Conservation (phyloP, 2,113 vertebrate species). For the Nothocercus julius region DNA sequence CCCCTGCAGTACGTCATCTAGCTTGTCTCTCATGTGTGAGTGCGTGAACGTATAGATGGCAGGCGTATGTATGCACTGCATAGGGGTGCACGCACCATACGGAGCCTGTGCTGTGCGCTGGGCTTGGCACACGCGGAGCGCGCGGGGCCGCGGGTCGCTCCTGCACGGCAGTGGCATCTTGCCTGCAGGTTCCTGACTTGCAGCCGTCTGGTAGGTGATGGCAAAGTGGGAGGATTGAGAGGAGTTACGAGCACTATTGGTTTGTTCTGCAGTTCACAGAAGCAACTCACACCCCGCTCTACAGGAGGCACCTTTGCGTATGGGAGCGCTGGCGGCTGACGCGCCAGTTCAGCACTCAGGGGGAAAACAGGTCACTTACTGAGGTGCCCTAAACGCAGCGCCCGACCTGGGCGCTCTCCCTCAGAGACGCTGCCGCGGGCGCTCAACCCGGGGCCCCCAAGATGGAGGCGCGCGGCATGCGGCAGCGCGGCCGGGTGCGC, state of each 20-base stretch:
- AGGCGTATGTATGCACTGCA: accelerated
- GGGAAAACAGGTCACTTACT: not conserved
- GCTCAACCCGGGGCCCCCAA: not conserved
- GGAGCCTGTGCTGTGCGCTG: not conserved
- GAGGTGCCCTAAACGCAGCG: not conserved
- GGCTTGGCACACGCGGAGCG: not conserved
- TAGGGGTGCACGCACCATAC: accelerated
- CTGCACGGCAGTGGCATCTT: not conserved
- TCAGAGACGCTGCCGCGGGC: not conserved
- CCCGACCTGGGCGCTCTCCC: not conserved
- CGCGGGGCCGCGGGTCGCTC: accelerated
- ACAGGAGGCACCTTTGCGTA: not conserved
- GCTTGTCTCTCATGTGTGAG: not conserved
- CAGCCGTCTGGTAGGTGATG: not conserved
- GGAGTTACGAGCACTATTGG: not conserved
- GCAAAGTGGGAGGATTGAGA: not conserved
- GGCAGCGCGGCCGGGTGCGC: too few relatives aligned
- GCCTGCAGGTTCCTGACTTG: accelerated
- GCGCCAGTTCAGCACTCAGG: not conserved
- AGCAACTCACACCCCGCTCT: not conserved
- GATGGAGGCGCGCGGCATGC: not conserved
- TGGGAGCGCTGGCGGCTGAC: not conserved
- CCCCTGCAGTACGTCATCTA: not conserved
- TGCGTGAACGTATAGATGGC: not conserved
- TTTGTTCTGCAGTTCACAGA: not conserved